Conservation (phyloP, 2,888 invertebrate species). For the Limenitis camilla region DNA sequence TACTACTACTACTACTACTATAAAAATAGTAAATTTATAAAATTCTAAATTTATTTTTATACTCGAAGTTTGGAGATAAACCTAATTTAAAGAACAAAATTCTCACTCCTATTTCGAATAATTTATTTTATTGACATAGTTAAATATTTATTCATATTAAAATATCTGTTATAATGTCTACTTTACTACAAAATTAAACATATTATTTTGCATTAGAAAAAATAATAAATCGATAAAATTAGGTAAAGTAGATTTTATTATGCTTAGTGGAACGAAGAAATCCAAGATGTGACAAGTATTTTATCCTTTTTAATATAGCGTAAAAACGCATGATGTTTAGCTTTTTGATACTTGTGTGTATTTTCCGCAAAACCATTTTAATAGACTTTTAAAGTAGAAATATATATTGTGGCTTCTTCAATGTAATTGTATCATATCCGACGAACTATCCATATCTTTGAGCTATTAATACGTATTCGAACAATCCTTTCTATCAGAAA, state of each 20-base stretch:
- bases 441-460: slow-evolving; percentile 44
- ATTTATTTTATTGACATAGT: too few relatives aligned
- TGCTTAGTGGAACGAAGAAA: background rate
- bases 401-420: slow-evolving; percentile 13
- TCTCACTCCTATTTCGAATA: too few relatives aligned
- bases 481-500: slow-evolving; percentile 7
- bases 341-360: slow-evolving; percentile 30
- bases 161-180: too few relatives aligned
- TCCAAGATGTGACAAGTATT: slow-evolving; percentile 13
- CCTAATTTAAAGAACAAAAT: too few relatives aligned
- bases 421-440: slow-evolving; percentile 35
- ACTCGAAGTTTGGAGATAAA: too few relatives aligned
- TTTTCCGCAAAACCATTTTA: slow-evolving; percentile 15
- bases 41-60: too few relatives aligned
- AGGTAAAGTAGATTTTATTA: background rate
- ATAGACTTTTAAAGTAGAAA: slow-evolving; percentile 4
- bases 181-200: too few relatives aligned
- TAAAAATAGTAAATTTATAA: too few relatives aligned
- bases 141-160: too few relatives aligned
- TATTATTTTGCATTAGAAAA: too few relatives aligned
- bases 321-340: slow-evolving; percentile 18
- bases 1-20: too few relatives aligned
- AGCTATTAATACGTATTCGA: slow-evolving; percentile 30
- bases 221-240: too few relatives aligned
- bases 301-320: slow-evolving; percentile 14